A percentile compares a stretch with the other conserved stretches of the same genome.
Conservation (phyloP, 2,113 vertebrate species). For the Cercocebus atys region DNA sequence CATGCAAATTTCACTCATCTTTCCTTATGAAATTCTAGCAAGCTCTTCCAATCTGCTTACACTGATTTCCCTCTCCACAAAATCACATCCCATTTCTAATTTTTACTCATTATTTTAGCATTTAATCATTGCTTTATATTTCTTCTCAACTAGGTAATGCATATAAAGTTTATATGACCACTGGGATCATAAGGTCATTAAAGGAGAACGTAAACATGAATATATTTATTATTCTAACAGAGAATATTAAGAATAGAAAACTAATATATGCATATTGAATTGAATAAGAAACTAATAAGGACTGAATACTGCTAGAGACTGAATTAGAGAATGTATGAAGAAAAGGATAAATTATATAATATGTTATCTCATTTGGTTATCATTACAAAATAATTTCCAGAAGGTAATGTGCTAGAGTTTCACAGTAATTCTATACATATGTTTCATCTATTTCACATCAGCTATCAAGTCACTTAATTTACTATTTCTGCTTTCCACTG, state of each 20-base stretch:
- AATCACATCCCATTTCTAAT: neutral
- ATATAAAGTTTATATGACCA: neutral
- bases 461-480: neutral
- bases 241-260: neutral
- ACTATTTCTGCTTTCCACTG: neutral
- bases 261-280: neutral
- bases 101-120: neutral
- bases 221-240: neutral
- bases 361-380: neutral
- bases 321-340: neutral
- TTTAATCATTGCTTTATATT: neutral
- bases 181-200: neutral
- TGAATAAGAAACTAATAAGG: neutral
- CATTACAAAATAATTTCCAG: neutral
- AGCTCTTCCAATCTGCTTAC: neutral
- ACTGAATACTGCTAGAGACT: neutral
- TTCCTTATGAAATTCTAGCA: neutral
- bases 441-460: neutral
- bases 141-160: neutral
- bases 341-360: neutral
- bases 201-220: neutral
- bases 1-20: neutral
- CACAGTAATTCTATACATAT: neutral
- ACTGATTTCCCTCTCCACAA: neutral
- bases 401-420: neutral